Conservation (phyloP, 2,888 invertebrate genomes). For the Polietes domitor region DNA sequence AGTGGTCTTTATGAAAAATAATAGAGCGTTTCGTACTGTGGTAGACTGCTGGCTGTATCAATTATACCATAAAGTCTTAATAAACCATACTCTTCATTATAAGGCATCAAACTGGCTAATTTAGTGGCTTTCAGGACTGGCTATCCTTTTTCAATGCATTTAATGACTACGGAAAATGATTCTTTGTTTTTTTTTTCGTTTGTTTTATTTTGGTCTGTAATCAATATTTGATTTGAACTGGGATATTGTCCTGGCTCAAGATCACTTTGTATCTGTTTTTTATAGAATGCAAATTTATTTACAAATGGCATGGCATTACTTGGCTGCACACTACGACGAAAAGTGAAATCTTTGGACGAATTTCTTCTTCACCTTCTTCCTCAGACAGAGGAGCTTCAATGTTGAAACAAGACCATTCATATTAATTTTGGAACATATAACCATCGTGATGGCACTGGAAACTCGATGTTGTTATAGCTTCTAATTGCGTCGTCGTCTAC, state of each 20-base stretch:
- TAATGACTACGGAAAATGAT: slow-evolving; percentile 1
- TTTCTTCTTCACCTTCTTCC: slow-evolving; percentile 28
- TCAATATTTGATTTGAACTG: too few relatives aligned
- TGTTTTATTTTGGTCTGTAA: too few relatives aligned
- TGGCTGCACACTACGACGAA: not conserved
- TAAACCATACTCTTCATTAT: not conserved
- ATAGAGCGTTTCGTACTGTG: slow-evolving; percentile 46
- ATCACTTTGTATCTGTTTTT: too few relatives aligned
- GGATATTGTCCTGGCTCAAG: too few relatives aligned
- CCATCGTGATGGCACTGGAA: slow-evolving; percentile 2
- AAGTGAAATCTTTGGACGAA: not conserved
- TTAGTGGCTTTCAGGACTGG: not conserved
- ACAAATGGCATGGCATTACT: too few relatives aligned
- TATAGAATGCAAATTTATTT: too few relatives aligned
- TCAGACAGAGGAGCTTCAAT: not conserved
- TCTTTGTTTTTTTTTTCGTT: too few relatives aligned
- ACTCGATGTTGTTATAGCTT: too few relatives aligned
- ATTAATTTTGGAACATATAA: slow-evolving; percentile 16
- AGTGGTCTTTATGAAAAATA: slow-evolving; percentile 47
- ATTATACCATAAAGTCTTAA: slow-evolving; percentile 34
- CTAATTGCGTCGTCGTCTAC: slow-evolving; percentile 35
- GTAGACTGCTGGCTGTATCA: slow-evolving; percentile 54
- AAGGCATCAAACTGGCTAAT: not conserved
- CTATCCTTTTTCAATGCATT: not conserved
- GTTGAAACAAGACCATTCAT: slow-evolving; percentile 23